These are phyloP conservation scores for Polydesmus complanatus DNA, from an alignment of 2,888 invertebrate genomes.

Conservation along the genomic window DNA sequence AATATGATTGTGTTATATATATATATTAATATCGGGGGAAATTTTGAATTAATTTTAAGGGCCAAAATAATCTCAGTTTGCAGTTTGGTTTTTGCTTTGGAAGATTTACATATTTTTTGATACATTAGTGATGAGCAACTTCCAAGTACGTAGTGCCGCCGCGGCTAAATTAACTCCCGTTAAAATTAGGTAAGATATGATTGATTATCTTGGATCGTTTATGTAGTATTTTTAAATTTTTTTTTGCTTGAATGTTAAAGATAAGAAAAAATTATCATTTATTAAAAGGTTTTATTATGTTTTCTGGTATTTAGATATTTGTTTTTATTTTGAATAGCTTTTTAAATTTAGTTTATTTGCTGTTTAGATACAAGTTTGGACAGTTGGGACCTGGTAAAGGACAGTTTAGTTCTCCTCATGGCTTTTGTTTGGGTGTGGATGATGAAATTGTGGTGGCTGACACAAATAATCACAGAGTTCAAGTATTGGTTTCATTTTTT, in stretches of 20 bases:
- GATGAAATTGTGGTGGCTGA: constrained; percentile 94
- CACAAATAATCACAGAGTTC: constrained; percentile 91
- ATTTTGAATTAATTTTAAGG: no score
- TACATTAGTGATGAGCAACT: no score
- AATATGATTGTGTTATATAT: no score
- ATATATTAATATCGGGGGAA: no score
- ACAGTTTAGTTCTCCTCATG: constrained; percentile 93
- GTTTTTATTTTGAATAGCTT: neutral
- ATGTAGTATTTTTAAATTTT: neutral
- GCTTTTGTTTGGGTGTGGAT: constrained; percentile 85
- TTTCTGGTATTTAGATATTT: neutral
- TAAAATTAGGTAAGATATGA: constrained; percentile 10
- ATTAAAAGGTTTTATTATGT: neutral
- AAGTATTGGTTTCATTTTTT: constrained; percentile 43
- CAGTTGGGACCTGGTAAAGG: constrained; percentile 82
- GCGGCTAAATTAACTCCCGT: constrained; percentile 13
- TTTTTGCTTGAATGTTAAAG: constrained; percentile 7
- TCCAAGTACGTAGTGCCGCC: neutral
- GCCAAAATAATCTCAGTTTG: no score
- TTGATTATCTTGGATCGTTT: neutral
- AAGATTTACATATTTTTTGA: no score
- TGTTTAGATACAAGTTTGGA: constrained; percentile 74
- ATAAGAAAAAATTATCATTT: neutral
- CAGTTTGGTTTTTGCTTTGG: no score
- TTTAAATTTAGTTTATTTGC: neutral